These are phyloP conservation scores for Thalassarche chlororhynchos DNA, from an alignment of 2,113 vertebrate genomes.

Conservation along the genomic window DNA sequence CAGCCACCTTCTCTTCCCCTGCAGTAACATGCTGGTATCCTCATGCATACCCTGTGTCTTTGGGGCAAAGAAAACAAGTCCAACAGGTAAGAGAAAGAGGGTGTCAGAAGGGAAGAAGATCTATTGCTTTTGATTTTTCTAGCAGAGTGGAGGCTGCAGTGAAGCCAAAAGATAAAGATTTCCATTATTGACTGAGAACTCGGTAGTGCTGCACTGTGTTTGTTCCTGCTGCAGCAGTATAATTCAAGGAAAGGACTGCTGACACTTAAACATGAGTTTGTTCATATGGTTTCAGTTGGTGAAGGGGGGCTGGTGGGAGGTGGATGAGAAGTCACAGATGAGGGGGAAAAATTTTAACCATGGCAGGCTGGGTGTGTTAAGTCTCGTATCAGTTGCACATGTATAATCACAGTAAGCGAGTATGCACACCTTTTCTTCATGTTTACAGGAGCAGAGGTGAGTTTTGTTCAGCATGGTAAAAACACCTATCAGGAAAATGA, in stretches of 20 bases:
- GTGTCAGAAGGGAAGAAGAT: background rate
- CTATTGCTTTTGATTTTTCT: background rate
- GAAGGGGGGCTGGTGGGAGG: background rate
- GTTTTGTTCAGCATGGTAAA: background rate
- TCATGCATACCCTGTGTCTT: background rate
- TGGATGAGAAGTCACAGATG: background rate
- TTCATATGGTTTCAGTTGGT: background rate
- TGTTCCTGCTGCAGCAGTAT: background rate
- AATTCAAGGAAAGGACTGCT: background rate
- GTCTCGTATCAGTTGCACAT: background rate
- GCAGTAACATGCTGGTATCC: background rate
- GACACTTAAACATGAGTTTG: background rate
- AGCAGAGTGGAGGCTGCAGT: background rate
- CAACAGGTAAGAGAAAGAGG: background rate
- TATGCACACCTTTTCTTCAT: background rate
- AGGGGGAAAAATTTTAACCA: background rate
- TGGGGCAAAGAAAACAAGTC: background rate
- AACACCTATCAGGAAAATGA: background rate
- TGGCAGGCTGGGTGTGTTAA: background rate
- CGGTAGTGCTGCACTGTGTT: background rate
- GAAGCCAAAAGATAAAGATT: constrained; percentile 30
- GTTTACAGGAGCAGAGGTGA: background rate
- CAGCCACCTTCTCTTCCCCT: background rate
- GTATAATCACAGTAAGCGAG: background rate
- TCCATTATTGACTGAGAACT: constrained; percentile 26